Percentiles rank a stretch among this genome's conserved stretches.
phyloP scores from a whole-genome alignment of 1,140 invertebrate species.

The Brachionus koreanus region DNA sequence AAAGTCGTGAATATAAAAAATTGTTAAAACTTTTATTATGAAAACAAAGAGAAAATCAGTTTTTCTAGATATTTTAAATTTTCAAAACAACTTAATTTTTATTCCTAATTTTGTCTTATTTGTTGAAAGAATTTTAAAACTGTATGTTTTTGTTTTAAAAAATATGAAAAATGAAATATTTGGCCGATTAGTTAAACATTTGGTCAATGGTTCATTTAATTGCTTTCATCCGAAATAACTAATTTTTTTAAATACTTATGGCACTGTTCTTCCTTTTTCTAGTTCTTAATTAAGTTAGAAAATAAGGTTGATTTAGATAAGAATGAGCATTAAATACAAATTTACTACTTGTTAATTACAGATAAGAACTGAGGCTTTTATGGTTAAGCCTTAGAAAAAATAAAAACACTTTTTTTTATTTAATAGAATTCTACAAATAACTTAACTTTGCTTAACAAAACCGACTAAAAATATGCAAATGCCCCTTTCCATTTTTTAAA shows the following conservation, averaged over 20 bases:
- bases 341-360: constrained; percentile 13
- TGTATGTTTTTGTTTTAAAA: neutral
- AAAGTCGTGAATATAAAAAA: neutral
- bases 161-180: neutral
- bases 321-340: neutral
- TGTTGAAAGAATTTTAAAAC: neutral
- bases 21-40: neutral
- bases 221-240: neutral
- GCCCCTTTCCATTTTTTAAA: neutral
- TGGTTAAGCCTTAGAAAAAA: neutral
- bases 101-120: no score
- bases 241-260: neutral
- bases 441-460: constrained; percentile 14
- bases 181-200: neutral
- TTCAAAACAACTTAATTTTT: no score
- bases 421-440: constrained; percentile 31
- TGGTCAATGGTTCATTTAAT: neutral
- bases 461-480: neutral
- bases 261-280: neutral
- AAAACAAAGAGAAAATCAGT: no score
- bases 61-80: no score
- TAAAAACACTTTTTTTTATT: neutral
- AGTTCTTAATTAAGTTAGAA: neutral
- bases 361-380: neutral
- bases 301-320: neutral